A percentile compares a stretch with the other conserved stretches of the same genome.
These are phyloP conservation scores for Brenthis ino DNA, from an alignment of 2,888 invertebrate genomes.

Conservation along the genomic window DNA sequence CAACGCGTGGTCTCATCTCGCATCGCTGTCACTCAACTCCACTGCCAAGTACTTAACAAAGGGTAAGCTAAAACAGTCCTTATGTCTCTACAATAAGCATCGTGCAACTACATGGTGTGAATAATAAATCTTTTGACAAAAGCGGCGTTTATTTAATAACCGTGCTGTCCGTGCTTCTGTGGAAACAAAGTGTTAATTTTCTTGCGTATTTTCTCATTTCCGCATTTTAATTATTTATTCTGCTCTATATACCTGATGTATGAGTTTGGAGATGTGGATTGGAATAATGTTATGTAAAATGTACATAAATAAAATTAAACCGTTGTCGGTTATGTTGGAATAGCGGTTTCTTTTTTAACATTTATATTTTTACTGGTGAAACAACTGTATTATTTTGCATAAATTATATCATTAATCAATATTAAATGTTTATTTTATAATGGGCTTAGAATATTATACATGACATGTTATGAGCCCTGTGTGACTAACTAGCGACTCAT, in stretches of 20 bases:
- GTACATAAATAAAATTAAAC: not conserved
- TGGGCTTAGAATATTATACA: too few relatives aligned
- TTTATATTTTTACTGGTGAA: too few relatives aligned
- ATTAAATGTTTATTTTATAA: too few relatives aligned
- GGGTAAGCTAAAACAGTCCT: constrained; percentile 11
- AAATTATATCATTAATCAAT: too few relatives aligned
- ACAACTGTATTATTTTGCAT: too few relatives aligned
- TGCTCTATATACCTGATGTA: not conserved
- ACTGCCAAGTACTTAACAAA: constrained; percentile 4
- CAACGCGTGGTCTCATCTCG: constrained; percentile 27
- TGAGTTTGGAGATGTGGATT: not conserved
- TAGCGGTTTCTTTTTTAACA: too few relatives aligned
- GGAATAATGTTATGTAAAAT: not conserved
- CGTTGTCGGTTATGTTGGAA: too few relatives aligned
- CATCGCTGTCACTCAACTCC: constrained; percentile 30
- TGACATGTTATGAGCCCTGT: too few relatives aligned
- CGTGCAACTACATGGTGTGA: not conserved
- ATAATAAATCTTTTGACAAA: constrained; percentile 36
- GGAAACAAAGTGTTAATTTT: constrained; percentile 34
- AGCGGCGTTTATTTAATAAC: constrained; percentile 35
- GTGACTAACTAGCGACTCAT: too few relatives aligned
- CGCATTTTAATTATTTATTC: constrained; percentile 28
- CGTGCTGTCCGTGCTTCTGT: constrained; percentile 26
- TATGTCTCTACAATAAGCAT: constrained; percentile 11
- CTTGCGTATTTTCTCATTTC: constrained; percentile 30